These are phyloP conservation scores for Stenolophus ochropezus DNA, from an alignment of 2,888 invertebrate species.

Conservation along the genomic window DNA sequence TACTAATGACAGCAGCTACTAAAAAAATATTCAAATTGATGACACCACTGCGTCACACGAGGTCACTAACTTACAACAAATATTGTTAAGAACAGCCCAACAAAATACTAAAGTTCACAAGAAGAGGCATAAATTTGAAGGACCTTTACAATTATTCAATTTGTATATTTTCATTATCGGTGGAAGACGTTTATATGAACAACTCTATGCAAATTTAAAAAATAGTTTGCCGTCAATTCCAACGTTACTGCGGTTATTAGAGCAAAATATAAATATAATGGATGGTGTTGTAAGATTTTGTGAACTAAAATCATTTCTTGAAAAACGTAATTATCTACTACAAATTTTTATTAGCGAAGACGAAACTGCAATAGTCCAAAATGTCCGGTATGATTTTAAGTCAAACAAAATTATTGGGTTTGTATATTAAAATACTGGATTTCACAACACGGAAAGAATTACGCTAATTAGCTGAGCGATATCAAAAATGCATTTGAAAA, in stretches of 20 bases:
- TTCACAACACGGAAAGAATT: conserved; percentile 44
- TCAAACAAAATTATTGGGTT: conserved; percentile 58
- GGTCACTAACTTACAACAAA: background rate
- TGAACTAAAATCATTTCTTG: background rate
- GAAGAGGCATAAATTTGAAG: background rate
- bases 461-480: conserved; percentile 52
- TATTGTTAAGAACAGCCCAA: background rate
- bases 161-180: background rate
- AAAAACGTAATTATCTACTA: background rate
- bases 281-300: background rate
- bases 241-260: background rate
- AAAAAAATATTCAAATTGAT: background rate
- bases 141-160: background rate
- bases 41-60: background rate
- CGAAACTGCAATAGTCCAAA: conserved; percentile 49
- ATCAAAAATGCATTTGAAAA: conserved; percentile 57
- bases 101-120: background rate
- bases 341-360: conserved; percentile 57
- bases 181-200: background rate
- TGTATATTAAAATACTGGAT: conserved; percentile 49
- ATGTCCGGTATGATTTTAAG: conserved; percentile 46
- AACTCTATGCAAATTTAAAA: background rate
- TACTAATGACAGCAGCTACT: background rate
- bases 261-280: background rate
- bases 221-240: background rate